Percentiles rank a stretch among this genome's conserved stretches.
Conservation (phyloP, 2,113 vertebrate species). For the Amblyopsis rosae region DNA sequence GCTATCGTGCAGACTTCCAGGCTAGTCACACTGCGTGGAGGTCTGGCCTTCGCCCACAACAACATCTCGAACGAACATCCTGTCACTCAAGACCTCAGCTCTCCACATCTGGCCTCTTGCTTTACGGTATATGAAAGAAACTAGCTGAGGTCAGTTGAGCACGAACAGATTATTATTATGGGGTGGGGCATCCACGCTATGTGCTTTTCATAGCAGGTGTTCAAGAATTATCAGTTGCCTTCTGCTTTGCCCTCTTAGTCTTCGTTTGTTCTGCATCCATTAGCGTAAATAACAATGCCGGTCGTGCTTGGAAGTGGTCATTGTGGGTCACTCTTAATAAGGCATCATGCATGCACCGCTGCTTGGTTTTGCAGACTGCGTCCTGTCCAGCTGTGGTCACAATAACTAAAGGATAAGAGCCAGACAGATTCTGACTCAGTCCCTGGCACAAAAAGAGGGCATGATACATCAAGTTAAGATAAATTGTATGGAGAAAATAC, state of each 20-base stretch:
- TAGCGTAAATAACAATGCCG: background rate
- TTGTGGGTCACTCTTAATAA: background rate
- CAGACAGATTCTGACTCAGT: background rate
- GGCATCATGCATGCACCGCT: background rate
- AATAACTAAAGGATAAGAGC: background rate
- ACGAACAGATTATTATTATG: background rate
- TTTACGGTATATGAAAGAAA: background rate
- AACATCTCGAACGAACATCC: background rate
- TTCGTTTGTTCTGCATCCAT: background rate
- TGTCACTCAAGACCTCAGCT: background rate
- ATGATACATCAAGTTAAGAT: background rate
- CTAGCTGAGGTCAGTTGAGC: background rate
- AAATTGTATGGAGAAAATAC: background rate
- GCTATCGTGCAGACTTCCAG: background rate
- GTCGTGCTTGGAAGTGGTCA: background rate
- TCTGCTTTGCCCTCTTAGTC: too few relatives aligned
- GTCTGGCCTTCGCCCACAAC: background rate
- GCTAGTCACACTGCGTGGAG: background rate
- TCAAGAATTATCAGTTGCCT: too few relatives aligned
- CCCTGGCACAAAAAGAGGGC: background rate
- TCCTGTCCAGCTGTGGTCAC: background rate
- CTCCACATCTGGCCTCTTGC: background rate
- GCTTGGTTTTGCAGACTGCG: conserved; percentile 1
- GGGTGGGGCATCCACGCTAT: too few relatives aligned
- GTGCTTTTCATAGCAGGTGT: background rate